Conservation (phyloP, 2,113 vertebrate species). For the Motacilla alba region DNA sequence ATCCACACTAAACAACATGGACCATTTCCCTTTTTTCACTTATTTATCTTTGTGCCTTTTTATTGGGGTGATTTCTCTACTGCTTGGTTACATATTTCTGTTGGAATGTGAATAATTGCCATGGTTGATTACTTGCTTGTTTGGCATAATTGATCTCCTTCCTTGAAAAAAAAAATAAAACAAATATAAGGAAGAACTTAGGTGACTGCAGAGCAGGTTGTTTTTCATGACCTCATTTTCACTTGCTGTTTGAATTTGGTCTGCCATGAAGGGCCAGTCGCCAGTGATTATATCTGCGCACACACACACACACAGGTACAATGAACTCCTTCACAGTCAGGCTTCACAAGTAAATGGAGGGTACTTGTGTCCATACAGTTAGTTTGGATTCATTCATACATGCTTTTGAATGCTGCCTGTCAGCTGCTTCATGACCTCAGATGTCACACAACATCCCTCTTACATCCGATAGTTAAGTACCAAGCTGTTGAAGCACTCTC, state of each 20-base stretch:
- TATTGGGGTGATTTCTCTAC: background rate
- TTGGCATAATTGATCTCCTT: background rate
- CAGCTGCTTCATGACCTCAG: background rate
- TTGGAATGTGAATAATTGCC: background rate
- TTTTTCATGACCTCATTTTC: background rate
- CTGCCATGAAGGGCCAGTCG: background rate
- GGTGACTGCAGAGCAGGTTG: background rate
- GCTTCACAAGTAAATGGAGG: background rate
- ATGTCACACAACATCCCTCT: background rate
- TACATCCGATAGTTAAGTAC: background rate
- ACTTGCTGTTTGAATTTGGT: background rate
- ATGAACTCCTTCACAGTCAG: background rate
- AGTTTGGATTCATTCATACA: background rate
- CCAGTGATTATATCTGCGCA: background rate
- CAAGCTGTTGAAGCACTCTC: background rate
- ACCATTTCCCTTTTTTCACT: background rate
- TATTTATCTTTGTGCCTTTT: background rate
- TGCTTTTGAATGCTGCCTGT: background rate
- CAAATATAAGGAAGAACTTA: background rate
- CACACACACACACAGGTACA: background rate
- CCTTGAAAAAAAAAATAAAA: background rate
- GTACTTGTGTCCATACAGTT: background rate
- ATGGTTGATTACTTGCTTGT: background rate
- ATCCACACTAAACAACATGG: background rate
- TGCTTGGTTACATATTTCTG: background rate